phyloP scores from a whole-genome alignment of 1,140 invertebrate species.

The Mylabris phalerata region DNA sequence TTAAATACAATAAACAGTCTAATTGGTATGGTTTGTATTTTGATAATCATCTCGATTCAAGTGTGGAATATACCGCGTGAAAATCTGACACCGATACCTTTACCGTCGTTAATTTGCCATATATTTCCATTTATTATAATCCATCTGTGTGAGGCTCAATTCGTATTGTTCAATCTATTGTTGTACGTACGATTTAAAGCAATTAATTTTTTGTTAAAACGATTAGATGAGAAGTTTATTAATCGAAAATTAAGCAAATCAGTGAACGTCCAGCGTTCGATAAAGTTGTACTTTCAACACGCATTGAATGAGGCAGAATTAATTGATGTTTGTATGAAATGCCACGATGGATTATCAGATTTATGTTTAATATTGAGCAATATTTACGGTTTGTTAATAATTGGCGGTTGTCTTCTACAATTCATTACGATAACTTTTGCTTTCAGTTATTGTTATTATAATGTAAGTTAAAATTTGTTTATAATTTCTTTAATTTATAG shows the following conservation, averaged over 20 bases:
- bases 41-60: neutral
- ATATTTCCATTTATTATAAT: neutral
- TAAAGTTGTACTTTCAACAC: too few relatives aligned
- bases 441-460: conserved; percentile 8
- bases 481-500: too few relatives aligned
- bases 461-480: conserved; percentile 1
- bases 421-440: conserved; percentile 3
- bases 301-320: neutral
- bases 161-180: neutral
- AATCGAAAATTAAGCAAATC: too few relatives aligned
- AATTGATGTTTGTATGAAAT: neutral
- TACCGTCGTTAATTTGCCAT: neutral
- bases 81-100: conserved; percentile 2
- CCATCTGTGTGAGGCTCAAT: conserved; percentile 2
- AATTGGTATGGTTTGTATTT: neutral
- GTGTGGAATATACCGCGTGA: conserved; percentile 4
- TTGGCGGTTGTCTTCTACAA: conserved; percentile 3
- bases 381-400: conserved; percentile 1
- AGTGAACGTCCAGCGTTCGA: too few relatives aligned
- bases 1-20: too few relatives aligned
- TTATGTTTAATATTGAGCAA: neutral
- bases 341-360: conserved; percentile 5
- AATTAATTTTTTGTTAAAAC: neutral
- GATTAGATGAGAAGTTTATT: neutral
- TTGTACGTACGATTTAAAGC: neutral